Base-by-base conservation (phyloP, 2,797 vertebrate species). In the Cuculus canorus region DNA sequence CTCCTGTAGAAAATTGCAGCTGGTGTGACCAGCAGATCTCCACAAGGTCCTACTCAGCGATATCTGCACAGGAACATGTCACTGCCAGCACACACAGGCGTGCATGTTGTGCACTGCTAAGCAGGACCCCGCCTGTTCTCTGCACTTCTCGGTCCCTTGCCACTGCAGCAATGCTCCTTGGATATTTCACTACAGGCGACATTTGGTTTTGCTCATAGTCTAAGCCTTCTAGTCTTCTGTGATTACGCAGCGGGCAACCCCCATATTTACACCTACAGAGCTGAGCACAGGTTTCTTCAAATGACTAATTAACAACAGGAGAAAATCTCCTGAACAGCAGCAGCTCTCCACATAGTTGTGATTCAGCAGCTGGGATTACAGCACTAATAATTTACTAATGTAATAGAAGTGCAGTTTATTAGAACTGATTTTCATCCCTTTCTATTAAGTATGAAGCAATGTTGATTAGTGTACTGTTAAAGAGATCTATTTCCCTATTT, bases 81-180 rank as follows among this genome's bases (percentile, higher is more conserved):
- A 81, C 60, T 56, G 50, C 60, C 60, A 28, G 60, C 50, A 18
- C 9, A 2, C 7, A 2, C 1, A 17, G 22, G 12, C n/a, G 7
- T 0, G 5, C 18, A 4, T 16, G n/a, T 6, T 14, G 1, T 12
- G 3, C 15, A 5, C 5, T 6, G 3, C 57, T 5, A 2, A 52
- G 65, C 65, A 33, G 45, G 41, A 30, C 28, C 11, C 5, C 3
- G 4, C 9, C 17, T 17, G 43, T 30, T 82, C 72, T 37, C 82
- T 12, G 25, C 39, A 5, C 54, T 28, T 2, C 22, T 4, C 71
- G 37, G 37, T 66, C 53, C 65, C 70, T 13, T 9, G 11, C 47
- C 32, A 53, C n/a, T 5, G 3, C 60, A 35, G 57, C 71, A 18
- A 5, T 10, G 17, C 10, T 32, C 47, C 43, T 53, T 45, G 3